phyloP scores from a whole-genome alignment of 2,113 vertebrate species.

The Athene cunicularia region DNA sequence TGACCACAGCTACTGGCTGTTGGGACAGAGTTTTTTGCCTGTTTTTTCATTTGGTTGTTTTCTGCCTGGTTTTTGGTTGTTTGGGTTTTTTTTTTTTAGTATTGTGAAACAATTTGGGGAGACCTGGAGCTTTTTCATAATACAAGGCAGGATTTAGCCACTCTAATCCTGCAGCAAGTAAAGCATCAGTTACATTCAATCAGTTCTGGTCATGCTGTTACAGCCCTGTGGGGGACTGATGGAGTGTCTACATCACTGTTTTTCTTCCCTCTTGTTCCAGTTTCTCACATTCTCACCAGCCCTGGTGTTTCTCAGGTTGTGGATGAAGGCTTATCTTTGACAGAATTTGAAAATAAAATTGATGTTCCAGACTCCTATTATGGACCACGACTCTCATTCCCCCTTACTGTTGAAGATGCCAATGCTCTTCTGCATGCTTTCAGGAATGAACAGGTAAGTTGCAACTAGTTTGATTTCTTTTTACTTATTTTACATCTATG shows the following conservation, averaged over 20 bases:
- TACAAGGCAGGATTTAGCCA: background rate
- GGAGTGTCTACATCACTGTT: background rate
- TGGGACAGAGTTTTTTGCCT: background rate
- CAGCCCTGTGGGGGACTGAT: background rate
- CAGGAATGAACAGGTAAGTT: slow-evolving; percentile 85
- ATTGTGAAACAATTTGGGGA: background rate
- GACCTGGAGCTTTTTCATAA: background rate
- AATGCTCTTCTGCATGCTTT: slow-evolving; percentile 84
- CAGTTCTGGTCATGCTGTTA: background rate
- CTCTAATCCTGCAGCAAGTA: background rate
- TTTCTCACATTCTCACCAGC: slow-evolving; percentile 79
- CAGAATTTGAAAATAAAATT: slow-evolving; percentile 77
- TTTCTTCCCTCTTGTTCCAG: slow-evolving; percentile 51
- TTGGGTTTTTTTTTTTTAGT: background rate
- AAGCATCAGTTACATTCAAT: background rate
- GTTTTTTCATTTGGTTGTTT: background rate
- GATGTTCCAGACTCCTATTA: slow-evolving; percentile 83
- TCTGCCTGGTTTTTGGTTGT: background rate
- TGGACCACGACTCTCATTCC: slow-evolving; percentile 89
- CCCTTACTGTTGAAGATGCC: slow-evolving; percentile 84
- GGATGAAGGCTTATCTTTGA: slow-evolving; percentile 47
- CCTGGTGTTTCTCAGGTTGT: slow-evolving; percentile 47
- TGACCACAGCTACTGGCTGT: background rate
- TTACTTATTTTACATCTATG: background rate
- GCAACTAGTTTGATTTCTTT: background rate